Base-by-base conservation (phyloP, 64 coral and sea anemone genomes). In the Porites lutea region DNA sequence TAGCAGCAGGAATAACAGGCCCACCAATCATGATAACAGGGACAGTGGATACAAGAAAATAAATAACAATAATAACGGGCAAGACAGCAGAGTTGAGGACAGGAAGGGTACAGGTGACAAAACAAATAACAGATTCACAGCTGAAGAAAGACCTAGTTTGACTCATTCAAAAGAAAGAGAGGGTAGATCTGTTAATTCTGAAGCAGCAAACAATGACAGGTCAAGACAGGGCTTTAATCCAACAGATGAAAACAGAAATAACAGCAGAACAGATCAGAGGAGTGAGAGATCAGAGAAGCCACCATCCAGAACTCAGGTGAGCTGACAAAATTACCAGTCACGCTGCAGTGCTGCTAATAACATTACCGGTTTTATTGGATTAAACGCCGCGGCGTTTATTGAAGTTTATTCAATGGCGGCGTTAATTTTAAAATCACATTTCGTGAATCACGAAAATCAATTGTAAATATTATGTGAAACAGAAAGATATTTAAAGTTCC, bases 111-210 rank as follows among this genome's bases (percentile, higher is more conserved):
- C 23, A 51, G 9, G 16, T 84, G 81, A 84, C 1, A 84, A 65
- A 84, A 51, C 45, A 51, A 84, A 67, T 64, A 68, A 53, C 3
- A 84, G 47, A 52, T 52, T 49, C 19, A 6, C 81, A 50, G 45
- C 63, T 13, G 81, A 84, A 4, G 63, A 63, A 5, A 57, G 27
- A 46, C 37, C 78, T 61, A 80, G 3, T 60, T 61, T 44, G 23
- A 80, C 13, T 80, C 59, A 80, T 60, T 19, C 54, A 45, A 65
- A n/a, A 69, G 81, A 84, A 21, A 84, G 22, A 69, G 81, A 84
- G 16, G 0, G 2, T 13, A 84, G 15, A 65, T 4, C 63, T 66
- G 18, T 22, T 52, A 64, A 84, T 69, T 69, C 62, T 19, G 81
- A 69, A 20, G 12, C 81, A 69, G 37, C 52, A 15, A 67, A 84